These are phyloP conservation scores for Catonia carolina DNA, from an alignment of 2,888 invertebrate genomes.

Conservation along the genomic window DNA sequence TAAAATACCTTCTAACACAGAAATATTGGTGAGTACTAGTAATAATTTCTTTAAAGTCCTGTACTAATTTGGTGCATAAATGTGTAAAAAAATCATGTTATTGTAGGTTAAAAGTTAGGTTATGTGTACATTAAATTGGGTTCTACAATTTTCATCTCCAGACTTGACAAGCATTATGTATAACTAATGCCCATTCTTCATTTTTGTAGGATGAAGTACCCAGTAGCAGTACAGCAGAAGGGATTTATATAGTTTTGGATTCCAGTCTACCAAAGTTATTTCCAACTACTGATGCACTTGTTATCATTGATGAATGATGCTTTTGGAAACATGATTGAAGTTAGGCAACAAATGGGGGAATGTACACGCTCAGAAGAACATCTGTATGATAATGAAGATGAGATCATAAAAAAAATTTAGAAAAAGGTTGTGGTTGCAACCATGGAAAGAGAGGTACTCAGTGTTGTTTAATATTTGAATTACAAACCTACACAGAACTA, in stretches of 20 bases:
- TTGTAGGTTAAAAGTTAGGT: no score
- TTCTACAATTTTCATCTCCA: no score
- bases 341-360: no score
- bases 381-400: not conserved
- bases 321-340: not conserved
- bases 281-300: not conserved
- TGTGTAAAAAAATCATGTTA: no score
- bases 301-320: not conserved
- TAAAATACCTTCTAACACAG: not conserved
- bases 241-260: not conserved
- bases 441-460: not conserved
- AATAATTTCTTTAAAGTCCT: no score
- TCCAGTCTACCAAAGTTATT: no score
- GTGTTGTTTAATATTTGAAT: not conserved
- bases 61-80: no score
- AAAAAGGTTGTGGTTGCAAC: not conserved
- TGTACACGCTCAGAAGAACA: not conserved
- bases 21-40: not conserved
- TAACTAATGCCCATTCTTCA: not conserved
- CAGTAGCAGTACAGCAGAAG: not conserved
- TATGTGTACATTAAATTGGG: no score
- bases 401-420: not conserved
- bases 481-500: not conserved
- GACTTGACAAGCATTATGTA: not conserved
- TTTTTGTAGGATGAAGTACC: not conserved